Percentiles rank a stretch among this genome's conserved stretches.
phyloP scores from a whole-genome alignment of 2,888 invertebrate species.

The Orchesella flavescens region DNA sequence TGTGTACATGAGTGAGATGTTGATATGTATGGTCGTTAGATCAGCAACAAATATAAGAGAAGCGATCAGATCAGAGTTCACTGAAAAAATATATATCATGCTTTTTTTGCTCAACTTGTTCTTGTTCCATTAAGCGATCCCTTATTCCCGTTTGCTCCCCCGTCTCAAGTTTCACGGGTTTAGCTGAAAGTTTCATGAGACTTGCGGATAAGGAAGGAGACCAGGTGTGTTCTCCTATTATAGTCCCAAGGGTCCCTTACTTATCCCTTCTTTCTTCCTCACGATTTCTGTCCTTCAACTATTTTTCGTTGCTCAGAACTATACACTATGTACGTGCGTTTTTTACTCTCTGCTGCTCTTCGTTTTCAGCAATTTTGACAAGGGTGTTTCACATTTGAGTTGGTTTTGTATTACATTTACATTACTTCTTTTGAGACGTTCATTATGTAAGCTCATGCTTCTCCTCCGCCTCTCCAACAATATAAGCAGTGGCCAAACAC shows the following conservation, averaged over 20 bases:
- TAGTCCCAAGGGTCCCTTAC: constrained; percentile 46
- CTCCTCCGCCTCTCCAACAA: background rate
- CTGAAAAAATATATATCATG: no score
- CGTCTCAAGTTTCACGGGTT: constrained; percentile 12
- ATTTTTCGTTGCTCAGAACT: background rate
- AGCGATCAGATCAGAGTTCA: no score
- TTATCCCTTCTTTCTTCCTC: constrained; percentile 17
- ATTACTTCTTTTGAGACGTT: background rate
- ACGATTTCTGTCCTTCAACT: background rate
- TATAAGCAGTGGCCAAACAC: background rate
- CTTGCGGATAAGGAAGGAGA: background rate
- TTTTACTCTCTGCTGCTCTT: background rate
- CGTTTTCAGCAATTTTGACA: constrained; percentile 13
- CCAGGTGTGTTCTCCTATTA: constrained; percentile 42
- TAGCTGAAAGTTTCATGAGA: constrained; percentile 35
- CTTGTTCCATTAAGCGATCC: background rate
- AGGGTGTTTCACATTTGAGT: background rate
- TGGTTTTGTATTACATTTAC: background rate
- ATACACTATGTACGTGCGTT: background rate
- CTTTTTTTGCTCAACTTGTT: background rate
- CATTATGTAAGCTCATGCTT: constrained; percentile 2
- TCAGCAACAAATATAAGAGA: no score
- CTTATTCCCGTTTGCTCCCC: background rate
- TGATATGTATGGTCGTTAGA: no score
- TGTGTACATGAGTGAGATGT: no score